These are phyloP conservation scores for Conopomorpha cramerella DNA, from an alignment of 1,140 invertebrate genomes.

Conservation along the genomic window DNA sequence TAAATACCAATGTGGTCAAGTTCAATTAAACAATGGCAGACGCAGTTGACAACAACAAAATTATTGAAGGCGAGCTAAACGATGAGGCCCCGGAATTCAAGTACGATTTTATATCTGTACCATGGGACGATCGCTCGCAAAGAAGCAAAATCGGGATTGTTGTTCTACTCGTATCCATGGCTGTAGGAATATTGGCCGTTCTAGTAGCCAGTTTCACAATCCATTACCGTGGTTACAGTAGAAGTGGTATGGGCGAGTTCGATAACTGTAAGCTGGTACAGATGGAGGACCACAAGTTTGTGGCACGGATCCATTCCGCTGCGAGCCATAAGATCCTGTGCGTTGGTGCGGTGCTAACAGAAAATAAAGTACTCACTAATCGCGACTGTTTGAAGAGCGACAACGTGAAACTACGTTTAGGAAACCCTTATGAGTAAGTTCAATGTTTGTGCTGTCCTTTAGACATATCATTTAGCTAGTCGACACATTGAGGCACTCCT, in stretches of 20 bases:
- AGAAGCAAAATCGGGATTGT: slow-evolving; percentile 31
- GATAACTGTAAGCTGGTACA: slow-evolving; percentile 29
- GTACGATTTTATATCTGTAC: slow-evolving; percentile 32
- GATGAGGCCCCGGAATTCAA: slow-evolving; percentile 17
- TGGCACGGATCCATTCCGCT: slow-evolving; percentile 33
- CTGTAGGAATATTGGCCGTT: slow-evolving; percentile 20
- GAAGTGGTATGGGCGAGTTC: slow-evolving; percentile 10
- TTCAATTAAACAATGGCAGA: too few species aligned
- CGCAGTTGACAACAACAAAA: slow-evolving; percentile 7
- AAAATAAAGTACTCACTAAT: slow-evolving; percentile 22
- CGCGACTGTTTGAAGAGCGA: slow-evolving; percentile 29
- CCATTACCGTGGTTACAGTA: slow-evolving; percentile 20
- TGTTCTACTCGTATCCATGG: slow-evolving; percentile 22
- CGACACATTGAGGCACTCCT: too few species aligned
- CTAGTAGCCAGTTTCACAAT: slow-evolving; percentile 27
- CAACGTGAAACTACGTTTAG: slow-evolving; percentile 23
- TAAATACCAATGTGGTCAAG: too few species aligned
- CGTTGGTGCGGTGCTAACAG: slow-evolving; percentile 28
- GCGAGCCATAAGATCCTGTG: slow-evolving; percentile 28
- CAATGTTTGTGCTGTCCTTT: too few species aligned
- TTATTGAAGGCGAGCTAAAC: slow-evolving; percentile 5
- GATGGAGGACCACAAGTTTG: slow-evolving; percentile 24
- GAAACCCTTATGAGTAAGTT: slow-evolving; percentile 28
- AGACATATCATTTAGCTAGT: too few species aligned
- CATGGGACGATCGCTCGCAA: slow-evolving; percentile 36